These are phyloP conservation scores for Choreutis nemorana DNA, from an alignment of 2,888 invertebrate genomes.

Conservation along the genomic window DNA sequence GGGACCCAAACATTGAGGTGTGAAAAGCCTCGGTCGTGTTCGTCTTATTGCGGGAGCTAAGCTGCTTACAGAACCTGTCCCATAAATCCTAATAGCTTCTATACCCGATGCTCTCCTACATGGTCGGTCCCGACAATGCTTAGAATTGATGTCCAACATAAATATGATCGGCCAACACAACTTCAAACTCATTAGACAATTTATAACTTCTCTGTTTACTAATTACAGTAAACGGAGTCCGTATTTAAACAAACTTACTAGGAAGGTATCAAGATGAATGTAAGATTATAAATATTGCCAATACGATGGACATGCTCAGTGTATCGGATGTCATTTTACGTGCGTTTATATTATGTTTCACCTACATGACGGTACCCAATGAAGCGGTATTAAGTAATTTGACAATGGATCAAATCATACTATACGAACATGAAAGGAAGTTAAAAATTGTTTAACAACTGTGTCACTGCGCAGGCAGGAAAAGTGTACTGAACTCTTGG, in stretches of 20 bases:
- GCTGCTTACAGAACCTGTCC: conserved; percentile 47
- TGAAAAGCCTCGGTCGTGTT: conserved; percentile 50
- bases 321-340: conserved; percentile 46
- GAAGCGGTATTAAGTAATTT: conserved; percentile 41
- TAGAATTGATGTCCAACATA: no score
- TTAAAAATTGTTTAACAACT: no score
- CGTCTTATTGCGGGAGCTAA: conserved; percentile 49
- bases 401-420: conserved; percentile 25
- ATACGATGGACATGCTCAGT: conserved; percentile 13
- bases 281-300: background rate
- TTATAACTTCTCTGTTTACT: no score
- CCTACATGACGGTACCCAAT: conserved; percentile 23
- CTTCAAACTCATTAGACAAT: no score
- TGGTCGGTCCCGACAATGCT: no score
- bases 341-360: conserved; percentile 43
- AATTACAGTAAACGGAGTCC: no score
- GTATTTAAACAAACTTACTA: no score
- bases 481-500: no score
- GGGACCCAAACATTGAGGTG: conserved; percentile 57
- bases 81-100: conserved; percentile 35
- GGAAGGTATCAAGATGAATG: no score
- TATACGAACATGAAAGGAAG: no score
- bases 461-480: no score
- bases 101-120: background rate
- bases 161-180: no score